Evolutionary conservation across 2,888 invertebrate genomes (phyloP), one percentile per base, ranked within the genome.

Genomic region (Rhingia rostrata): DNA sequence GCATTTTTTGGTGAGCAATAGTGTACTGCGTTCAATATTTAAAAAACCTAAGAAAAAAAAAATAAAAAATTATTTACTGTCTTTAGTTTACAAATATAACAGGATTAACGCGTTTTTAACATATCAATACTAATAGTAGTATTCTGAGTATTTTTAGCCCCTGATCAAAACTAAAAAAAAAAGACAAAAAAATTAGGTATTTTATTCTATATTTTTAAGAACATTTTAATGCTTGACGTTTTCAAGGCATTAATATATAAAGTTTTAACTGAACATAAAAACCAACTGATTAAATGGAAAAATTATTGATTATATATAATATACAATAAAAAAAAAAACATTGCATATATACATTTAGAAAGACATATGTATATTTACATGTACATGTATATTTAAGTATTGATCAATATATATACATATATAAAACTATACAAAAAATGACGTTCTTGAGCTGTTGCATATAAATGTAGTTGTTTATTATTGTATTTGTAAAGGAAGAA

Each of bases 381-480:
- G 83, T 86, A 86, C 82, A 83, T 83, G 74, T 77, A 83, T 86
- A 86, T 86, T 79, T 86, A 86, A 78, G 79, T 83, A 86, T 84
- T 80, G 73, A 84, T 84, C 74, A 75, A 79, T 79, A 79, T 81
- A 78, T 86, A 86, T 83, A 83, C 78, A 83, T 83, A 83, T 83
- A 83, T 69, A 86, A 86, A 86, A 75, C 70, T 79, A 86, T 83
- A 86, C 81, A 81, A 80, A 83, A 81, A 81, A 63, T 14, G 67
- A 78, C 53, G 86, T 86, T 86, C 86, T 83, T 83, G 75, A 86
- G 86, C 83, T 83, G 86, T 83, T 83, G 74, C 74, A 79, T 86
- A 89, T 88, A 86, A 88, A 87, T 88, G 87, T 87, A 82, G 88
- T 87, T 89, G 89, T 89, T 89, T 89, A 89, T 89, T 89, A 86